These are phyloP conservation scores for Peucedramus taeniatus DNA, from an alignment of 2,113 vertebrate species.

Conservation along the genomic window DNA sequence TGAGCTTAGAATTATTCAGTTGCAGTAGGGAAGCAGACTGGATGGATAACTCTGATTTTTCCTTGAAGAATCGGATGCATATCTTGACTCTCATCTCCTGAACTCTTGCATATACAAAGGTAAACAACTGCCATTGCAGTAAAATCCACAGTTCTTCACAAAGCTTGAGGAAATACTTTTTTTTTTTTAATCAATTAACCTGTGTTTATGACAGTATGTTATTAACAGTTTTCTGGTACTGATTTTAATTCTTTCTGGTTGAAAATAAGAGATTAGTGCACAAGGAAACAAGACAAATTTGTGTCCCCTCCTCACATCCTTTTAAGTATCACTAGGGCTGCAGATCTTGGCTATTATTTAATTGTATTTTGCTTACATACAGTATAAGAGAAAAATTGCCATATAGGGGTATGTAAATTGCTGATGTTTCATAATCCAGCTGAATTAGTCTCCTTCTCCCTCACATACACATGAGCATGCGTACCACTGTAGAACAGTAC, in stretches of 20 bases:
- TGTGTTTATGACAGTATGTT: neutral
- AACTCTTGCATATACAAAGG: neutral
- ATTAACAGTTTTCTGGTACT: neutral
- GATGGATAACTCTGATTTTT: neutral
- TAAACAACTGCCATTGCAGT: slow-evolving; percentile 1
- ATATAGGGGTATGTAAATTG: slow-evolving; percentile 66
- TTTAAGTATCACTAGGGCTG: neutral
- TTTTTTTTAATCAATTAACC: neutral
- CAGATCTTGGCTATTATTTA: slow-evolving; percentile 41
- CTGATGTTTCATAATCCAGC: slow-evolving; percentile 31
- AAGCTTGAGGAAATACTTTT: neutral
- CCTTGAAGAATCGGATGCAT: neutral
- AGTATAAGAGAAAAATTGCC: slow-evolving; percentile 60
- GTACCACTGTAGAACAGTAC: neutral
- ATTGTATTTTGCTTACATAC: slow-evolving; percentile 44
- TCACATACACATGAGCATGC: neutral
- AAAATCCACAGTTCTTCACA: neutral
- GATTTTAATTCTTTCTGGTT: neutral
- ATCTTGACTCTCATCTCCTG: neutral
- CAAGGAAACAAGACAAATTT: neutral
- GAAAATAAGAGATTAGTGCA: neutral
- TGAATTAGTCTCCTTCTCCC: neutral
- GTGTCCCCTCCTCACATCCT: neutral
- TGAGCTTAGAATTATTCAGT: neutral
- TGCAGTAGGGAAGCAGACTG: neutral